Percentiles rank a stretch among this genome's conserved stretches.
Evolutionary conservation across 2,113 vertebrate genomes (phyloP).

Genomic region (Myrmecobius fasciatus): DNA sequence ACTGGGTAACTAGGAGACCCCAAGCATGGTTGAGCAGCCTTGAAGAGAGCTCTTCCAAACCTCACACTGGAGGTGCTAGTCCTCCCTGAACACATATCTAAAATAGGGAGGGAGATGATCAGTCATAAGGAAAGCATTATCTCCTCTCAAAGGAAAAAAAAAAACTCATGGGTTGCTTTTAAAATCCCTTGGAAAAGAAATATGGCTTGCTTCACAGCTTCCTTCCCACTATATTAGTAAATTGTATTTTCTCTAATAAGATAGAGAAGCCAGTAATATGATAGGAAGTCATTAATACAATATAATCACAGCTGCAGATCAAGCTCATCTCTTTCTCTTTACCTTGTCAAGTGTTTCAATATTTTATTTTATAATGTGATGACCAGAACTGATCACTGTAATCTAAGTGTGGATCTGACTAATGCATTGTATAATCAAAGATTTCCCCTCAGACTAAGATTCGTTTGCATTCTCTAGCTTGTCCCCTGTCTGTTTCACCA

Average conservation of each 20-base stretch:
- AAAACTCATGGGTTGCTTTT: constrained; percentile 19
- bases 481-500: neutral
- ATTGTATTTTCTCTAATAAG: constrained; percentile 76
- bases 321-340: constrained; percentile 86
- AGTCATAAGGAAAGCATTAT: constrained; percentile 48
- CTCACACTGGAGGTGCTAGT: neutral
- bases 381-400: constrained; percentile 85
- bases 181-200: constrained; percentile 45
- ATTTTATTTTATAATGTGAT: constrained; percentile 86
- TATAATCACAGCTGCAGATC: constrained; percentile 84
- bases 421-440: constrained; percentile 86
- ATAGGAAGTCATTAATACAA: constrained; percentile 85
- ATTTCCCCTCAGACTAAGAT: constrained; percentile 79
- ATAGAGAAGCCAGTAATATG: constrained; percentile 76
- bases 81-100: neutral
- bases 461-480: constrained; percentile 79
- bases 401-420: constrained; percentile 84
- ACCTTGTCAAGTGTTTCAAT: constrained; percentile 87
- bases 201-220: constrained; percentile 44
- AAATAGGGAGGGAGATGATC: neutral
- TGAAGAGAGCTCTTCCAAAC: neutral
- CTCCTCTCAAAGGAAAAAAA: constrained; percentile 28
- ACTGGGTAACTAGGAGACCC: neutral
- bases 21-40: neutral
- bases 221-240: constrained; percentile 68